phyloP scores from a whole-genome alignment of 2,888 invertebrate species.

The Eristalis arbustorum region DNA sequence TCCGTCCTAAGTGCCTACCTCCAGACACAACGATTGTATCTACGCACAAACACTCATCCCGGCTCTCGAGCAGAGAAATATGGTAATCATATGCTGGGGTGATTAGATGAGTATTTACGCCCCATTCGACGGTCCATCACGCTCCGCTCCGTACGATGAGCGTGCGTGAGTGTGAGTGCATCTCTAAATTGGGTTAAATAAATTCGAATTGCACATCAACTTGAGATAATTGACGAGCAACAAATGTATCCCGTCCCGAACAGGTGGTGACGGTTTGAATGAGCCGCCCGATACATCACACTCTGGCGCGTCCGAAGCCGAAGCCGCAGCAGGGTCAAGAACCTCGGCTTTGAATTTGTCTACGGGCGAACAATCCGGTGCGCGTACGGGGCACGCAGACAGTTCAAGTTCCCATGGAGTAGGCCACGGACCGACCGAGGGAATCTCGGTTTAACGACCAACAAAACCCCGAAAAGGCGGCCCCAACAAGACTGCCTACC shows the following conservation, averaged over 20 bases:
- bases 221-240: slow-evolving; percentile 6
- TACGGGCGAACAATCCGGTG: slow-evolving; percentile 28
- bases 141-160: not conserved
- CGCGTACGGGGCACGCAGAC: slow-evolving; percentile 9
- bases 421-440: not conserved
- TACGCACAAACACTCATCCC: not conserved
- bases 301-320: not conserved
- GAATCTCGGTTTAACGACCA: slow-evolving; percentile 34
- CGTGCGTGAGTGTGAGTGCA: not conserved
- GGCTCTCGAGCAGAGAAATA: slow-evolving; percentile 1
- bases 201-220: slow-evolving; percentile 25
- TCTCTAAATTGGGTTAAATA: slow-evolving; percentile 51
- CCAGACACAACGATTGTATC: not conserved
- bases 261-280: not conserved
- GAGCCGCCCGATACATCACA: not conserved
- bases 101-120: slow-evolving; percentile 36
- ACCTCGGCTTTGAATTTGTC: slow-evolving; percentile 38
- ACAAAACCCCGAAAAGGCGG: slow-evolving; percentile 6
- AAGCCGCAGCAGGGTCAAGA: slow-evolving; percentile 36
- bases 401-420: slow-evolving; percentile 34
- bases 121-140: not conserved
- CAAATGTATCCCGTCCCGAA: not conserved
- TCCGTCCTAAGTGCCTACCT: slow-evolving; percentile 28
- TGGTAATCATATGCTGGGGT: slow-evolving; percentile 18
- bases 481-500: slow-evolving; percentile 9